Evolutionary conservation across 2,888 invertebrate species (phyloP).

Genomic region (Lymantria dispar): DNA sequence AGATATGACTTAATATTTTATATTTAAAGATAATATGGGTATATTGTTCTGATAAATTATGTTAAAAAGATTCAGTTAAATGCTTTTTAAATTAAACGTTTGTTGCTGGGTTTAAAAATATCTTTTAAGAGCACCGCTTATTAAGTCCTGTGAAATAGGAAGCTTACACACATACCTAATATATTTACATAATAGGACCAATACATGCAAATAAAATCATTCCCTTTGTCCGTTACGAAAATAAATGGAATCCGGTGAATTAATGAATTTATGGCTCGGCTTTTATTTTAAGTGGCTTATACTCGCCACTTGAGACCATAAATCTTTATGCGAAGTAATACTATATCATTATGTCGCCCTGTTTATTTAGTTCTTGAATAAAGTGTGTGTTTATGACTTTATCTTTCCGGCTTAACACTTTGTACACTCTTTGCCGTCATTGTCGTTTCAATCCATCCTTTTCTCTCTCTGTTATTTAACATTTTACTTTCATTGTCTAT

Average conservation of each 20-base stretch:
- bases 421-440: too few species aligned
- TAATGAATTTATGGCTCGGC: constrained; percentile 53
- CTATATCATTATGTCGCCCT: not conserved
- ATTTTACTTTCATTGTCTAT: too few species aligned
- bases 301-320: constrained; percentile 36
- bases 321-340: constrained; percentile 16
- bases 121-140: not conserved
- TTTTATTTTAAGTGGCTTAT: constrained; percentile 48
- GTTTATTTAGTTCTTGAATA: not conserved
- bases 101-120: too few species aligned
- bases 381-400: not conserved
- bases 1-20: too few species aligned
- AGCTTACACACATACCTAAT: not conserved
- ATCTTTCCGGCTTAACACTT: too few species aligned
- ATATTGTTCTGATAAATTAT: too few species aligned
- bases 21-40: too few species aligned
- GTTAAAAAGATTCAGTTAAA: too few species aligned
- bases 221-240: constrained; percentile 37
- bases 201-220: constrained; percentile 40
- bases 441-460: too few species aligned
- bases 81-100: too few species aligned
- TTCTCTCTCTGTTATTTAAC: too few species aligned
- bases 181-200: constrained; percentile 14
- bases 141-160: constrained; percentile 2
- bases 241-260: constrained; percentile 49